Evolutionary conservation across 2,888 invertebrate species (phyloP), one percentile per base, ranked within the genome.

Genomic region (Diplolepis rosae): DNA sequence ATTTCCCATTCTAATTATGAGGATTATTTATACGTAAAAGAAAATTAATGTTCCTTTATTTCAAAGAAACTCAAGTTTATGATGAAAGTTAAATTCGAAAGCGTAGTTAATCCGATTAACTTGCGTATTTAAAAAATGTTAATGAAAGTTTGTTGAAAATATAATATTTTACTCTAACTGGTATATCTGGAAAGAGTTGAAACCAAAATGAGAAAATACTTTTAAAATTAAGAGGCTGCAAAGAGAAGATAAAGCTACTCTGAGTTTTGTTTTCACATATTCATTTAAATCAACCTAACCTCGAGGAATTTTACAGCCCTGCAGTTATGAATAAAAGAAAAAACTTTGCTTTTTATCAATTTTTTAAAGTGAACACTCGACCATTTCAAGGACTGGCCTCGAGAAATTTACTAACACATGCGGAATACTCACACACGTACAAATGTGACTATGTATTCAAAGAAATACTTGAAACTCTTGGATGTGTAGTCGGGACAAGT

Each of bases 291-390:
- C 4, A 15, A 15, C 18, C 18, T 15, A 42, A 42, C 1, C 5
- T n/a, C 15, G 54, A 18, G 48, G 51, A 71, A 68, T 70, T 70
- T 73, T 68, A 68, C 56, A 18, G 24, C 24, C 35, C 51, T 66
- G 66, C 68, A 68, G 51, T 68, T 73, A 68, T 71, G 70, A 71
- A 71, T 71, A 75, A 70, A 72, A 42, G 54, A 39, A 32, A 70
- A 67, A 28, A 7, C 32, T 51, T 9, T 52, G 42, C 28, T 42
- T 65, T 74, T 74, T 74, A 66, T 61, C 52, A 51, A 66, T 74
- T 74, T 74, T 69, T 61, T 61, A 51, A 66, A 50, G 66, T 2
- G 45, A 27, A 54, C 39, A 13, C 54, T 27, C 54, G 1, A 22
- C 50, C 18, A 35, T 56, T 71, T 69, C 13, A 35, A 35, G 35